A percentile compares a stretch with the other conserved stretches of the same genome.
phyloP scores from a whole-genome alignment of 2,888 invertebrate species.

The Apamea anceps region DNA sequence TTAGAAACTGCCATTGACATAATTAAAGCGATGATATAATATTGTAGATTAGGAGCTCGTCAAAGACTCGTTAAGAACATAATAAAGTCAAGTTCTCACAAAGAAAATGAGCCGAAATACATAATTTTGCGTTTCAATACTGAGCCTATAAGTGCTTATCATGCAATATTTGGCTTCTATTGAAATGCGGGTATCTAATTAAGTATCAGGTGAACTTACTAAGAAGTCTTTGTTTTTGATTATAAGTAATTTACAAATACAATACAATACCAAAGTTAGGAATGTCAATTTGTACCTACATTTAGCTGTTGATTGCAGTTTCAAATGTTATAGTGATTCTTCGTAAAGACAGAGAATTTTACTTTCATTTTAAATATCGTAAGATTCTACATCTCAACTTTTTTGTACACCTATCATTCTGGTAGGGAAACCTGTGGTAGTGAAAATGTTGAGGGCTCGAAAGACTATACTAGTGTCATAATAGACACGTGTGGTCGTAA shows the following conservation, averaged over 20 bases:
- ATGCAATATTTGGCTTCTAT: constrained; percentile 48
- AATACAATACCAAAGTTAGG: constrained; percentile 44
- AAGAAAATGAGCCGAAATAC: constrained; percentile 38
- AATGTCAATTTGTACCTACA: constrained; percentile 20
- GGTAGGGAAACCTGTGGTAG: background rate
- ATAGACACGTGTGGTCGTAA: constrained; percentile 30
- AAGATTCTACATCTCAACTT: background rate
- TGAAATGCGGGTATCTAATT: constrained; percentile 61
- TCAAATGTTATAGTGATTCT: constrained; percentile 13
- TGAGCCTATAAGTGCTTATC: constrained; percentile 33
- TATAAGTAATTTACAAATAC: constrained; percentile 28
- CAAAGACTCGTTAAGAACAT: constrained; percentile 46
- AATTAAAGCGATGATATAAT: constrained; percentile 65
- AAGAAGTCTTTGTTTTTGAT: constrained; percentile 43
- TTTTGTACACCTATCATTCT: background rate
- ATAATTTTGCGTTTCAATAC: constrained; percentile 27
- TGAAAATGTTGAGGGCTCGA: background rate
- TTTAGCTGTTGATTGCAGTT: constrained; percentile 13
- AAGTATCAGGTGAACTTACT: constrained; percentile 56
- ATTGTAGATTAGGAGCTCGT: constrained; percentile 51
- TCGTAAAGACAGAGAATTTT: background rate
- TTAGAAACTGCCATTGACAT: constrained; percentile 62
- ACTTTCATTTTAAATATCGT: background rate
- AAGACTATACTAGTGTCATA: background rate
- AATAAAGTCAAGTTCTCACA: constrained; percentile 18